phyloP scores from a whole-genome alignment of 2,797 vertebrate genomes.

The Manis pentadactyla region DNA sequence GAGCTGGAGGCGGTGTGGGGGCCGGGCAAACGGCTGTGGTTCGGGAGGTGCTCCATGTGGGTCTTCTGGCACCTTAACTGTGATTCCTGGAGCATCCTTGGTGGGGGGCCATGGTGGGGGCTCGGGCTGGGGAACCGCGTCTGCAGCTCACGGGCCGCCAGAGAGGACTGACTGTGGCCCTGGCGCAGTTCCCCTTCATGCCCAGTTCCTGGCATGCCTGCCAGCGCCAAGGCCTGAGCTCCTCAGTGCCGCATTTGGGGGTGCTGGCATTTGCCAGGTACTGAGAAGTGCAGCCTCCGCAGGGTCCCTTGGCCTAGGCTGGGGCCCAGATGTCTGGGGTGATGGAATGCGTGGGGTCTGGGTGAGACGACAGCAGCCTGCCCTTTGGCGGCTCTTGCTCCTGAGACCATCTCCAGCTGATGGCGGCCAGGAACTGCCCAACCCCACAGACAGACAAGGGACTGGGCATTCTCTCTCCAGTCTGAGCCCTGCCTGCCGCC shows the following conservation, averaged over 20 bases:
- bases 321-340: background rate
- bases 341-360: fast-evolving
- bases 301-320: too few species aligned
- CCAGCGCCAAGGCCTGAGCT: background rate
- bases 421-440: too few species aligned
- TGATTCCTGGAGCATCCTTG: background rate
- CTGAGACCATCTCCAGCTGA: too few species aligned
- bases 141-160: fast-evolving
- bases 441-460: too few species aligned
- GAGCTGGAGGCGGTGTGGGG: fast-evolving
- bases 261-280: background rate
- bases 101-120: background rate
- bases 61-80: background rate
- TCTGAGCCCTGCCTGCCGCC: too few species aligned
- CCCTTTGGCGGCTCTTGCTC: background rate
- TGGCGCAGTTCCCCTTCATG: background rate
- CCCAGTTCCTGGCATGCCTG: background rate
- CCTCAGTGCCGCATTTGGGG: too few species aligned
- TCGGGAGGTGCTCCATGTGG: fast-evolving
- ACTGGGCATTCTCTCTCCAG: fast-evolving
- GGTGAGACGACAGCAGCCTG: fast-evolving
- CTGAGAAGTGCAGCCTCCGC: fast-evolving
- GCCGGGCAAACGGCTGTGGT: fast-evolving
- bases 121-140: background rate
- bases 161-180: background rate